phyloP scores from a whole-genome alignment of 2,888 invertebrate genomes.

The Pasiphila rectangulata region DNA sequence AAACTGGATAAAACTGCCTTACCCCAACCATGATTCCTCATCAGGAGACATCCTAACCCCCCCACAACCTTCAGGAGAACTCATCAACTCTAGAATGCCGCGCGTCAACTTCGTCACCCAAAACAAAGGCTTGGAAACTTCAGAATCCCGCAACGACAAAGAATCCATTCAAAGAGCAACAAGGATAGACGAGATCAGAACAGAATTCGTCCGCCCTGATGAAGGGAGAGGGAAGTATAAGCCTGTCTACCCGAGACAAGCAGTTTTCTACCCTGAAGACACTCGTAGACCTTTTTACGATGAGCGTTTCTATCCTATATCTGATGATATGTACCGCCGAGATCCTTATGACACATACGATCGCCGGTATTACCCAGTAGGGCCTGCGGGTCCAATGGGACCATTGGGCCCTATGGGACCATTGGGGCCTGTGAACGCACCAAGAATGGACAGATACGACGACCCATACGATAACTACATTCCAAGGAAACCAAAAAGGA shows the following conservation, averaged over 20 bases:
- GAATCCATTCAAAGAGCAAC: constrained; percentile 69
- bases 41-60: constrained; percentile 73
- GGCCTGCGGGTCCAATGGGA: neutral
- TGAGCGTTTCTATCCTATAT: constrained; percentile 58
- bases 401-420: too few relatives aligned
- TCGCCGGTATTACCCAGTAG: constrained; percentile 52
- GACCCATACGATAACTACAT: constrained; percentile 64
- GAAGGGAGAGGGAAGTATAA: constrained; percentile 60
- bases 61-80: constrained; percentile 77
- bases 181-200: constrained; percentile 66
- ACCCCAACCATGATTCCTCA: constrained; percentile 61
- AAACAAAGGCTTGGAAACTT: constrained; percentile 74
- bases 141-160: constrained; percentile 75
- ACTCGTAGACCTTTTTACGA: constrained; percentile 65
- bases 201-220: constrained; percentile 71
- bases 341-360: constrained; percentile 71
- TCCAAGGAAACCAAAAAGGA: constrained; percentile 79
- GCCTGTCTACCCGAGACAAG: constrained; percentile 72
- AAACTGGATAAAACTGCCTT: constrained; percentile 83
- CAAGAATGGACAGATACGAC: constrained; percentile 68
- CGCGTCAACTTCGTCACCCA: constrained; percentile 85
- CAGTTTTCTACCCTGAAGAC: constrained; percentile 74
- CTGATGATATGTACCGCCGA: constrained; percentile 64
- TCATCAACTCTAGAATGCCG: constrained; percentile 81
- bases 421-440: constrained; percentile 40